Evolutionary conservation across 2,797 vertebrate genomes (phyloP).

Genomic region (Glossophaga mutica): DNA sequence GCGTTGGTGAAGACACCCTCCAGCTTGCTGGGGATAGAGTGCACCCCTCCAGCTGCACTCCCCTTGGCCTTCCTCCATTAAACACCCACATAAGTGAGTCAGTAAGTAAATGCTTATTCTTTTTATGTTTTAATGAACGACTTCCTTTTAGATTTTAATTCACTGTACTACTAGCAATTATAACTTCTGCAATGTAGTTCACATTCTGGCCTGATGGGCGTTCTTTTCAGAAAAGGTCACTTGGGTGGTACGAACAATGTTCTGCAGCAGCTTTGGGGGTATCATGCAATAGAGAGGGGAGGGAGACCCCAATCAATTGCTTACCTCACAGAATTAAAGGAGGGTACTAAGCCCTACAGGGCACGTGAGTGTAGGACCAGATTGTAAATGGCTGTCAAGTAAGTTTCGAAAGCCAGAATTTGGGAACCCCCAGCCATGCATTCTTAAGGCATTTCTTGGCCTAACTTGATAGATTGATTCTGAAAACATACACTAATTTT

Average conservation of each 20-base stretch:
- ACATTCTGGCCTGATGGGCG: background rate
- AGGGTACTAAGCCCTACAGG: background rate
- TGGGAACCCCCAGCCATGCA: constrained; percentile 34
- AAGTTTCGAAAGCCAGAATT: constrained; percentile 54
- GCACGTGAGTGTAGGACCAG: background rate
- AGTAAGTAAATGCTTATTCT: background rate
- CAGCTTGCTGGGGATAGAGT: background rate
- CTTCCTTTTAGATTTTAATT: constrained; percentile 25
- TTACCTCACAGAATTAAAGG: background rate
- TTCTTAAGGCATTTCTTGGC: constrained; percentile 62
- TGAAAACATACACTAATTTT: constrained; percentile 77
- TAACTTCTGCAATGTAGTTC: background rate
- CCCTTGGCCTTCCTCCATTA: background rate
- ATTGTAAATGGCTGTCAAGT: constrained; percentile 42
- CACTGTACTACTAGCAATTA: background rate
- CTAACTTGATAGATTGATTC: constrained; percentile 71
- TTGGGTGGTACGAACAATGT: background rate
- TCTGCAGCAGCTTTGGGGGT: background rate
- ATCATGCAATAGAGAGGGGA: background rate
- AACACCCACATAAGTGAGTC: background rate
- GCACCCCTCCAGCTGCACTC: background rate
- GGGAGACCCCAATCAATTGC: background rate
- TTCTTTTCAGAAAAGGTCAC: constrained; percentile 2
- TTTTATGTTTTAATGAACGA: background rate
- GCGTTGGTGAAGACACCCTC: background rate